Base-by-base conservation (phyloP, 1,140 invertebrate species). In the Magallana gigas region DNA sequence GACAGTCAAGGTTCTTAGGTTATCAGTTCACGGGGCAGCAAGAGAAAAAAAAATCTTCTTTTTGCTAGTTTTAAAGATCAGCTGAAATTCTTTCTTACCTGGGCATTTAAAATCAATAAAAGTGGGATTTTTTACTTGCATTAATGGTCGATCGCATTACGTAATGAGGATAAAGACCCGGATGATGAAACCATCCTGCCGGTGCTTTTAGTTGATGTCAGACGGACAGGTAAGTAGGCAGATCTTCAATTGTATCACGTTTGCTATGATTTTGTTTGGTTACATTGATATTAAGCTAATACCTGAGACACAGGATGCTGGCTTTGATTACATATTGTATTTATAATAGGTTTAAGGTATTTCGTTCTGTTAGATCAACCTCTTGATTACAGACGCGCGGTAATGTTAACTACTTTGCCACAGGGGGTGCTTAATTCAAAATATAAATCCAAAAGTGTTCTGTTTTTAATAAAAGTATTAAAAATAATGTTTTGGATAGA, bases 31-130 rank as follows among this genome's bases (percentile, higher is more conserved):
- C 68, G 8, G 23, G 68, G 68, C 68, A 76, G 68, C 9, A 29
- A 76, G 68, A 76, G 68, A 76, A 29, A 76, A 76, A 76, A 29
- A 76, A 76, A 23, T 71, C 23, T 76, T 29, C 36, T 76, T 76
- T 29, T 76, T 23, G 36, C 60, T n/a, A n/a, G 60, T 64, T 64
- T 64, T 16, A 64, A 64, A 48, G 36, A 29, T 76, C 23, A 11
- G 68, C 18, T 29, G 68, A 29, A 23, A 76, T 76, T 29, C 23
- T 29, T 68, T 76, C 68, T 76, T 23, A 29, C 68, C 23, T 11
- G 11, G 23, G 23, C 68, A 9, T 76, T 29, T 36, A 76, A 76
- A 76, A 76, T 76, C 68, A 76, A 76, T 76, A 76, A 76, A 76
- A 48, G 3, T 48, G 5, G 36, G 3, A 48, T 48, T 48, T 76